phyloP scores from a whole-genome alignment of 2,888 invertebrate species.

The Ormyrus pomaceus region DNA sequence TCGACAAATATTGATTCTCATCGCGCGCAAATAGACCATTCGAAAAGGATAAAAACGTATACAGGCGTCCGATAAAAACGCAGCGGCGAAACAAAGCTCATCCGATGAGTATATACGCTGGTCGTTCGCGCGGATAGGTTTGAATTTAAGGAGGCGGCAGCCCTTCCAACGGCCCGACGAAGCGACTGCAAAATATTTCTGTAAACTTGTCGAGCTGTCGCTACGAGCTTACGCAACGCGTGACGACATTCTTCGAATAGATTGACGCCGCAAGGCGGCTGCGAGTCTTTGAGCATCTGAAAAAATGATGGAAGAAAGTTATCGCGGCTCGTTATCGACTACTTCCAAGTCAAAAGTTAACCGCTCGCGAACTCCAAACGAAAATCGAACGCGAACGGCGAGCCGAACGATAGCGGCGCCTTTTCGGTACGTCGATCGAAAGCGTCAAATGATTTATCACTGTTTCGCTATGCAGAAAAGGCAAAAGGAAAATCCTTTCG shows the following conservation, averaged over 20 bases:
- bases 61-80: slow-evolving; percentile 3
- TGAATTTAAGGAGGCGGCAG: too few species aligned
- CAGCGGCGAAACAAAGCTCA: not conserved
- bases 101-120: not conserved
- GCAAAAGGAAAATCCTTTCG: too few species aligned
- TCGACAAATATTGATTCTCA: slow-evolving; percentile 47
- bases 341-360: slow-evolving; percentile 22
- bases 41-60: slow-evolving; percentile 22
- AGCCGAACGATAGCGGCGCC: not conserved
- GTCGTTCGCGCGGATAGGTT: too few species aligned
- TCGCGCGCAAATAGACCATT: slow-evolving; percentile 37
- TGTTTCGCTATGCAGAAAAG: not conserved
- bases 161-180: too few species aligned
- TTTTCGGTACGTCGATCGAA: not conserved
- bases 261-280: not conserved
- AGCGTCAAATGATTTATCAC: not conserved
- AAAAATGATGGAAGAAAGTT: not conserved
- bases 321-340: slow-evolving; percentile 17
- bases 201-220: not conserved
- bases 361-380: not conserved
- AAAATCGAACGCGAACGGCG: not conserved
- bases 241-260: slow-evolving; percentile 27
- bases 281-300: too few species aligned
- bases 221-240: slow-evolving; percentile 15
- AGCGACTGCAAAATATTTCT: too few species aligned